phyloP scores from a whole-genome alignment of 2,113 vertebrate species.

The Elephantulus edwardii region DNA sequence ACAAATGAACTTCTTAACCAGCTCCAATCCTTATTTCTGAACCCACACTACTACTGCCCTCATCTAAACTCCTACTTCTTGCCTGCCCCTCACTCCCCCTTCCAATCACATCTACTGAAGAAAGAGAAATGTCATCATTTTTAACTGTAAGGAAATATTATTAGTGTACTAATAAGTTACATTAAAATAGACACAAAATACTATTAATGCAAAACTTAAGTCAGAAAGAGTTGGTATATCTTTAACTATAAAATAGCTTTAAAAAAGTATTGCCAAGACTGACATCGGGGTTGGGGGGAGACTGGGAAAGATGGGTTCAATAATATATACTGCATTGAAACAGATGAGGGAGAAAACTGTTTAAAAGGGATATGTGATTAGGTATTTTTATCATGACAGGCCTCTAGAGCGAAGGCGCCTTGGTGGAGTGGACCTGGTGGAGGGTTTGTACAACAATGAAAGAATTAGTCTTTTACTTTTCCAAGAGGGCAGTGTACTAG shows the following conservation, averaged over 20 bases:
- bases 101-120: not conserved
- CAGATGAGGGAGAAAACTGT: too few relatives aligned
- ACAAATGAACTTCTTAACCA: not conserved
- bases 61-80: not conserved
- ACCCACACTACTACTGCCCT: not conserved
- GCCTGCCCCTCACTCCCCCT: not conserved
- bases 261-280: not conserved
- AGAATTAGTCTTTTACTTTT: too few relatives aligned
- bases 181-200: slow-evolving; percentile 5
- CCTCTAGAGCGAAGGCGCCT: too few relatives aligned
- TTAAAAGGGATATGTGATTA: too few relatives aligned
- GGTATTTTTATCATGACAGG: too few relatives aligned
- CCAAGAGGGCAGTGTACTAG: too few relatives aligned
- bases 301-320: too few relatives aligned
- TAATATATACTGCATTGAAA: too few relatives aligned
- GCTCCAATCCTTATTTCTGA: not conserved
- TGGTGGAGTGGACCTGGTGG: too few relatives aligned
- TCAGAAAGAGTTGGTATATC: not conserved
- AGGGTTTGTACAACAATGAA: too few relatives aligned
- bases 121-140: not conserved
- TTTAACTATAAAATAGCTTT: slow-evolving; percentile 3
- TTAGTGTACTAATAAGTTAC: not conserved
- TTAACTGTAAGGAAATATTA: slow-evolving; percentile 22
- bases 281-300: too few relatives aligned
- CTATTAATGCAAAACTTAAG: not conserved